These are phyloP conservation scores for Lanistes nyassanus DNA, from an alignment of 1,140 invertebrate species.

Conservation along the genomic window DNA sequence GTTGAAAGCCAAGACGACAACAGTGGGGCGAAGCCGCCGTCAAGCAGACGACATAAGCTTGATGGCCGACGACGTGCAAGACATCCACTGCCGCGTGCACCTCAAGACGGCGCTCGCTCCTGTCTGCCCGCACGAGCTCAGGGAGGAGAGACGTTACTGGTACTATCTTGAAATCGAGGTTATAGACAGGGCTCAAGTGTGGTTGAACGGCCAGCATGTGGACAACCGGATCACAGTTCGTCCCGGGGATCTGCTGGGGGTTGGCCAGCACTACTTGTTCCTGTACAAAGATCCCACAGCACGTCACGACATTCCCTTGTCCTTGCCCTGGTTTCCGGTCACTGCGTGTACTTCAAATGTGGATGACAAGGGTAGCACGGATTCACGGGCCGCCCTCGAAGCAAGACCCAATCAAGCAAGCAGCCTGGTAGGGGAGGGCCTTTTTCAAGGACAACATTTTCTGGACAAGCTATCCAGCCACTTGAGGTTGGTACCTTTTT, in stretches of 20 bases:
- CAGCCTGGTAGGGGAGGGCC: no score
- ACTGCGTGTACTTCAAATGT: not conserved
- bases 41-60: constrained; percentile 36
- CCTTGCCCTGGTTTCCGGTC: constrained; percentile 48
- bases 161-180: constrained; percentile 51
- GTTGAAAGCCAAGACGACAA: constrained; percentile 43
- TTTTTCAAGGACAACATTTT: no score
- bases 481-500: no score
- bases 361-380: no score
- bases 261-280: constrained; percentile 55
- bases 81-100: constrained; percentile 41
- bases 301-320: constrained; percentile 49
- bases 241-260: constrained; percentile 52
- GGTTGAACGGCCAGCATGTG: constrained; percentile 45
- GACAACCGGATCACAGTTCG: constrained; percentile 32
- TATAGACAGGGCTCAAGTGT: constrained; percentile 35
- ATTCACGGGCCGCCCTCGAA: not conserved
- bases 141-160: constrained; percentile 36
- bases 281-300: constrained; percentile 58
- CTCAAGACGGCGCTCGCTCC: constrained; percentile 11
- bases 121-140: not conserved
- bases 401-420: not conserved
- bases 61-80: constrained; percentile 47
- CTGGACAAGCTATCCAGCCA: no score
- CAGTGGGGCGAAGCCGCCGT: constrained; percentile 40